Percentiles rank a stretch among this genome's conserved stretches.
These are phyloP conservation scores for Myocastor coypus DNA, from an alignment of 2,113 vertebrate species.

Conservation along the genomic window DNA sequence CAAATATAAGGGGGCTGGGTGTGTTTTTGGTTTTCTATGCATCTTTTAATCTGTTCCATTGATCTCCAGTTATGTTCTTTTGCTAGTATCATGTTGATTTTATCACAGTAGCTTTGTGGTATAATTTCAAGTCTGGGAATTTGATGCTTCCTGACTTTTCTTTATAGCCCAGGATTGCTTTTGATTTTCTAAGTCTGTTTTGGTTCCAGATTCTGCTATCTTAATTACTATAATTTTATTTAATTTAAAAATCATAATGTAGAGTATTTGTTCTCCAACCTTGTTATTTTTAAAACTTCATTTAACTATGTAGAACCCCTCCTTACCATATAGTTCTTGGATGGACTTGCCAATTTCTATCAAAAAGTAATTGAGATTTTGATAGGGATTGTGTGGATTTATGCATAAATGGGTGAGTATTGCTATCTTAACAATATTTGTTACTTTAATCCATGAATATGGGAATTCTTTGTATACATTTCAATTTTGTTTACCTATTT, in stretches of 20 bases:
- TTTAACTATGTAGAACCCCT: not conserved
- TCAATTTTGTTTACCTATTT: not conserved
- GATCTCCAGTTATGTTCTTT: too few relatives aligned
- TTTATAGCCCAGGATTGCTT: too few relatives aligned
- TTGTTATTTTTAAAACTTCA: not conserved
- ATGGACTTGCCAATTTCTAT: not conserved
- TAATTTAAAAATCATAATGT: not conserved
- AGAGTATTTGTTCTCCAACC: not conserved
- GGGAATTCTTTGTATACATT: conserved; percentile 16
- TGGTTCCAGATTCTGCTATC: too few relatives aligned
- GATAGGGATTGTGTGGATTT: not conserved
- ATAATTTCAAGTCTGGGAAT: too few relatives aligned
- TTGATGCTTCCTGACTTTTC: too few relatives aligned
- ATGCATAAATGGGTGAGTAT: not conserved
- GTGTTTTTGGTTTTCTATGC: too few relatives aligned
- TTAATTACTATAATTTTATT: not conserved
- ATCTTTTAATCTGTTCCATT: too few relatives aligned
- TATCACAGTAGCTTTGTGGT: too few relatives aligned
- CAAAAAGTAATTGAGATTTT: not conserved
- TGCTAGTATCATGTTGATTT: too few relatives aligned
- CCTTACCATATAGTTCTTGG: not conserved
- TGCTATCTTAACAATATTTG: not conserved
- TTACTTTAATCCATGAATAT: not conserved
- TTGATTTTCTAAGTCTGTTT: too few relatives aligned
- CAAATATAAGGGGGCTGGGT: too few relatives aligned